A percentile compares a stretch with the other conserved stretches of the same genome.
Conservation (phyloP, 1,140 invertebrate genomes). For the Adelges cooleyi region DNA sequence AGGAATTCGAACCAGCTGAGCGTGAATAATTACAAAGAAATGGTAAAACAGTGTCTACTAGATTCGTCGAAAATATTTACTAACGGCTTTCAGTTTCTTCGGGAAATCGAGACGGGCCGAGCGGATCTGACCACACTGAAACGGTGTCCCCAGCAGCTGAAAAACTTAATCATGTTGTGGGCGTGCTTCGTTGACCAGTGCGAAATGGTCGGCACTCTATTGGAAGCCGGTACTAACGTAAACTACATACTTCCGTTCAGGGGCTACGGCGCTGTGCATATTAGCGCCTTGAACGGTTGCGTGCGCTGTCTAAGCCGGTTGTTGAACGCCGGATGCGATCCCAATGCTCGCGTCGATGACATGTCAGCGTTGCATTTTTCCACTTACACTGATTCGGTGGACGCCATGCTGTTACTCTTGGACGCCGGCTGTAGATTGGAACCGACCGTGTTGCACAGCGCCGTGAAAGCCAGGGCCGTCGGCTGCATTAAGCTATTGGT, state of each 20-base stretch:
- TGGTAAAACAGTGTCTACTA: conserved; percentile 52
- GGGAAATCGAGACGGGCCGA: conserved; percentile 53
- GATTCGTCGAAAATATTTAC: conserved; percentile 56
- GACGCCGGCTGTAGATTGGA: conserved; percentile 47
- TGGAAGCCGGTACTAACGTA: conserved; percentile 50
- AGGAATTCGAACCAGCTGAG: conserved; percentile 50
- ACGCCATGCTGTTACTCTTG: conserved; percentile 56
- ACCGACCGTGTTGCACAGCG: conserved; percentile 61
- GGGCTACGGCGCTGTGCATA: conserved; percentile 56
- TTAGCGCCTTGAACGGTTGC: conserved; percentile 64
- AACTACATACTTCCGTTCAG: conserved; percentile 55
- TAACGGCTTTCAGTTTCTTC: conserved; percentile 51
- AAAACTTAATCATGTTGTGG: conserved; percentile 50
- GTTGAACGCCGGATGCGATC: conserved; percentile 51
- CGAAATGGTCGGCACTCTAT: conserved; percentile 48
- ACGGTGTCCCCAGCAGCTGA: neutral
- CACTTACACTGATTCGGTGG: conserved; percentile 61
- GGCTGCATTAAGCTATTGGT: conserved; percentile 61
- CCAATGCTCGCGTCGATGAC: conserved; percentile 43
- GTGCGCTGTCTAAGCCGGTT: conserved; percentile 47
- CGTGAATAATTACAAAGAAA: conserved; percentile 58
- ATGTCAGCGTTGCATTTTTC: conserved; percentile 68
- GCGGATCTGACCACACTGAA: conserved; percentile 41
- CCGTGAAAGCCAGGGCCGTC: conserved; percentile 58
- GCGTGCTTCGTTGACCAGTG: conserved; percentile 53